Percentiles rank a stretch among this genome's conserved stretches.
These are phyloP conservation scores for Cheilosia scutellata DNA, from an alignment of 2,888 invertebrate species.

Conservation along the genomic window DNA sequence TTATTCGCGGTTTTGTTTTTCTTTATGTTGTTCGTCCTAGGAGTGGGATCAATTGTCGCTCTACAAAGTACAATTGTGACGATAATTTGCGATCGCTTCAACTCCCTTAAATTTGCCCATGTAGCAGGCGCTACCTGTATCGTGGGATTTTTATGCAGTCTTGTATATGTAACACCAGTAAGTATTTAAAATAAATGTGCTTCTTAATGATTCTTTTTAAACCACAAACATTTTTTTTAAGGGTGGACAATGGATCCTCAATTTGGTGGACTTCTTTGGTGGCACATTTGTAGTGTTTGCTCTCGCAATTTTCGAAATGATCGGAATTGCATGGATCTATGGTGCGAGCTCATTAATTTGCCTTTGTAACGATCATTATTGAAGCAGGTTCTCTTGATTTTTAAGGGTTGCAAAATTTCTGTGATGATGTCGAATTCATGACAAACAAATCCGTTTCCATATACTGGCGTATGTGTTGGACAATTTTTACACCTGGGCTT, in stretches of 20 bases:
- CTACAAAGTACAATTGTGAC: constrained; percentile 89
- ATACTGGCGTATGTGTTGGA: constrained; percentile 93
- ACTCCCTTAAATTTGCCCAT: constrained; percentile 86
- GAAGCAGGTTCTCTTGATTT: not conserved
- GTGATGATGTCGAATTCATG: constrained; percentile 92
- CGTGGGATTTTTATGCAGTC: constrained; percentile 87
- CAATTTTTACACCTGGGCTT: constrained; percentile 88
- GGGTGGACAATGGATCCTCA: constrained; percentile 87
- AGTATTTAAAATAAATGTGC: constrained; percentile 79
- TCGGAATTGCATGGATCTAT: constrained; percentile 86
- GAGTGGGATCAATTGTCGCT: constrained; percentile 90
- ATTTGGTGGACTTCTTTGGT: constrained; percentile 87
- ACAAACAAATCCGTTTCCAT: constrained; percentile 86
- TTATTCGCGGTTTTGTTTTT: constrained; percentile 92
- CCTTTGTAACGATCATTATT: no score
- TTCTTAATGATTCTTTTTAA: no score
- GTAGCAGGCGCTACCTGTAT: constrained; percentile 86
- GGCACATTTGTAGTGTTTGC: constrained; percentile 87
- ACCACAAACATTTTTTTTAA: constrained; percentile 77
- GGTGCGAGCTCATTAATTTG: constrained; percentile 81
- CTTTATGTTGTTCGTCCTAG: constrained; percentile 92
- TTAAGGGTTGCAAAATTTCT: constrained; percentile 86
- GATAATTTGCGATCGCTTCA: constrained; percentile 88
- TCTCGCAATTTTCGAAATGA: constrained; percentile 86
- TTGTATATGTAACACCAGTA: constrained; percentile 91